Conservation (phyloP, 2,888 invertebrate species). For the Brachyptera risi region DNA sequence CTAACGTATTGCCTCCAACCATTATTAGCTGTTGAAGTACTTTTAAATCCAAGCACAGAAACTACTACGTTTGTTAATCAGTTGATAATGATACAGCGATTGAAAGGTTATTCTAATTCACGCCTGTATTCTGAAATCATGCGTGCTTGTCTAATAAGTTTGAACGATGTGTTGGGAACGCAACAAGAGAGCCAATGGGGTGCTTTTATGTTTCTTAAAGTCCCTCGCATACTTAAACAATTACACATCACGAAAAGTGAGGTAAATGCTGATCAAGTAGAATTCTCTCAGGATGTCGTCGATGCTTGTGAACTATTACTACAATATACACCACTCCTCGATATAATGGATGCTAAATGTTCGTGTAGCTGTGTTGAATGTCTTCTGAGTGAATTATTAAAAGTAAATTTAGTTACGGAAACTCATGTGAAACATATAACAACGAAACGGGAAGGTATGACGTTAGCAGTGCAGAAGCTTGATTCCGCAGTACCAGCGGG, state of each 20-base stretch:
- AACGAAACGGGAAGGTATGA: conserved; percentile 55
- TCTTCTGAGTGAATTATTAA: conserved; percentile 75
- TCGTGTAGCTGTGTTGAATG: conserved; percentile 84
- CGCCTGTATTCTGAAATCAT: conserved; percentile 86
- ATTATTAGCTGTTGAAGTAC: conserved; percentile 76
- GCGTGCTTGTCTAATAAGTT: conserved; percentile 82
- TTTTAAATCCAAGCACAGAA: conserved; percentile 80
- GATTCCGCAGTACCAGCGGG: conserved; percentile 44
- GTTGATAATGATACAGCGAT: conserved; percentile 61
- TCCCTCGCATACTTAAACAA: conserved; percentile 74
- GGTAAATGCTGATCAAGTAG: conserved; percentile 47
- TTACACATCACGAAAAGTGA: conserved; percentile 56
- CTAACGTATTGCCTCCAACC: conserved; percentile 75
- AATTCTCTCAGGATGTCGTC: conserved; percentile 70
- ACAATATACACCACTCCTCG: conserved; percentile 77
- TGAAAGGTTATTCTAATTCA: conserved; percentile 63
- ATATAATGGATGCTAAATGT: conserved; percentile 85
- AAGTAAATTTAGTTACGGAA: conserved; percentile 46
- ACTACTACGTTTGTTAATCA: conserved; percentile 77
- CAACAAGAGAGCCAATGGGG: conserved; percentile 89
- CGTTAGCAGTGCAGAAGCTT: conserved; percentile 59
- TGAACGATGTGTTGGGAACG: conserved; percentile 80
- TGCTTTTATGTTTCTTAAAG: conserved; percentile 88
- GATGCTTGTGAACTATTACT: conserved; percentile 82
- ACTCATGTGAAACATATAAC: background rate